Conservation (phyloP, 2,888 invertebrate genomes). For the Andrena haemorrhoa region DNA sequence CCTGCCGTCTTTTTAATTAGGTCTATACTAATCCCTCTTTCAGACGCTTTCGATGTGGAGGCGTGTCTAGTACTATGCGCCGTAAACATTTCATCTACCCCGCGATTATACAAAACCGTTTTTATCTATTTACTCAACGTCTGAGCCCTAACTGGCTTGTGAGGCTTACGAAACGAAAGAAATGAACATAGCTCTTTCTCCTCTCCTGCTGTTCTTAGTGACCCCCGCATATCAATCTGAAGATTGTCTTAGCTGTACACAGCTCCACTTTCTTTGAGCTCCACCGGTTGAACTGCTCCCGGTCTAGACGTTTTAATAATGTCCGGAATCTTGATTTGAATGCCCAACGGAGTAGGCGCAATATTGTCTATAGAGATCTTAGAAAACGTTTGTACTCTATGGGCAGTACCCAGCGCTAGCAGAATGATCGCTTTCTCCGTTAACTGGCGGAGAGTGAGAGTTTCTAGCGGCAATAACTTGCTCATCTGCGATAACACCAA, state of each 20-base stretch:
- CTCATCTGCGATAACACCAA: neutral
- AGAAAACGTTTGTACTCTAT: neutral
- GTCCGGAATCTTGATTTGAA: neutral
- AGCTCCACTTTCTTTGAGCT: neutral
- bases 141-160: neutral
- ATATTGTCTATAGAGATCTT: neutral
- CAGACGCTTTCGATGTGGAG: neutral
- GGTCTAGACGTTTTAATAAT: neutral
- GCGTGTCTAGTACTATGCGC: conserved; percentile 10
- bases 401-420: neutral
- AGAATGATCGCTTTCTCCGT: neutral
- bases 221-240: neutral
- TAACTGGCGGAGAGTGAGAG: neutral
- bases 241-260: neutral
- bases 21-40: neutral
- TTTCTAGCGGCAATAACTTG: neutral
- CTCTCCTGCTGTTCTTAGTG: neutral
- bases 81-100: neutral
- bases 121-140: neutral
- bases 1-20: conserved; percentile 9
- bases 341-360: neutral
- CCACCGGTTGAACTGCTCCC: neutral
- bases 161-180: neutral
- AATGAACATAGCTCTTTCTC: neutral
- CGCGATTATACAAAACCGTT: neutral